Percentiles rank a stretch among this genome's conserved stretches.
These are phyloP conservation scores for Misgurnus anguillicaudatus DNA, from an alignment of 2,113 vertebrate genomes.

Conservation along the genomic window DNA sequence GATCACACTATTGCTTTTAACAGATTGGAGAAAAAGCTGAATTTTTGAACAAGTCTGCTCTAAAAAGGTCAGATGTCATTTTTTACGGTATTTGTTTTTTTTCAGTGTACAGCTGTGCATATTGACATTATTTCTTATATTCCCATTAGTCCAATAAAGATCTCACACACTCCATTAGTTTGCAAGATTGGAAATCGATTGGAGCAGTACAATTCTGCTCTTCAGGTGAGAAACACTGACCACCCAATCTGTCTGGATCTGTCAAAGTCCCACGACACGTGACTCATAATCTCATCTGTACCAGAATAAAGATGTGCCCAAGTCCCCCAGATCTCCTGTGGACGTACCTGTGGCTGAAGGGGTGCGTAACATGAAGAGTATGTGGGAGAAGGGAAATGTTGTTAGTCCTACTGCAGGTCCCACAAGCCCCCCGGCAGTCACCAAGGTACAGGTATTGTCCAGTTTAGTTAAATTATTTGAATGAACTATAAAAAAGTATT, in stretches of 20 bases:
- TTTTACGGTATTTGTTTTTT: not conserved
- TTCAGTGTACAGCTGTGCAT: not conserved
- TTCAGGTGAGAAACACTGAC: constrained; percentile 79
- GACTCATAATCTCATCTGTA: constrained; percentile 22
- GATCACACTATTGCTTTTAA: constrained; percentile 38
- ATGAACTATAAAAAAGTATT: not conserved
- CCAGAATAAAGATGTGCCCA: constrained; percentile 83
- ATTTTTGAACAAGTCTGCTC: constrained; percentile 91
- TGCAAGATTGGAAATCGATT: constrained; percentile 93
- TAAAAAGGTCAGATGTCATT: constrained; percentile 84
- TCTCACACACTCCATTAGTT: constrained; percentile 81
- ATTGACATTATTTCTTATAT: constrained; percentile 22
- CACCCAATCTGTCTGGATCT: not conserved
- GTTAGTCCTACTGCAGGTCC: constrained; percentile 68
- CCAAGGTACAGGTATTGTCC: constrained; percentile 77
- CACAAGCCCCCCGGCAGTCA: constrained; percentile 70
- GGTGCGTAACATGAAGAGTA: constrained; percentile 91
- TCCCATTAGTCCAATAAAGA: constrained; percentile 76
- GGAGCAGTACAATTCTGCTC: constrained; percentile 89
- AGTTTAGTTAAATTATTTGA: not conserved
- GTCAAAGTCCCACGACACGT: not conserved
- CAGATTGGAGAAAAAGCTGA: constrained; percentile 94
- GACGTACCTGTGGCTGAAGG: constrained; percentile 87
- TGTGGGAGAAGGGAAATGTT: constrained; percentile 96
- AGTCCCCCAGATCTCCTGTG: constrained; percentile 77